A percentile compares a stretch with the other conserved stretches of the same genome.
Evolutionary conservation across 2,888 invertebrate genomes (phyloP).

Genomic region (Tinea semifulvella): DNA sequence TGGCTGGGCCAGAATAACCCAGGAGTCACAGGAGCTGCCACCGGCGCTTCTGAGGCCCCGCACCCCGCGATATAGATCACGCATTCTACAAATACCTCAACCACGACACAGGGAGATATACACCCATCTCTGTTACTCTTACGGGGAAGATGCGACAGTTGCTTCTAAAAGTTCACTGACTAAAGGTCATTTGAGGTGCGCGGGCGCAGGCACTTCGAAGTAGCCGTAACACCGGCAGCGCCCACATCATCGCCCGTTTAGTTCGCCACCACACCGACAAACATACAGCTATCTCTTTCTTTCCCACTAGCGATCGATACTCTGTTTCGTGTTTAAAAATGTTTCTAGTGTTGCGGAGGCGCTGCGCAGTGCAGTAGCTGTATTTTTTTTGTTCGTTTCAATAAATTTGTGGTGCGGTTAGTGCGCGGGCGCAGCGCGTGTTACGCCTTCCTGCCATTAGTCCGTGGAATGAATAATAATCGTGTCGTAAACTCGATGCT

Average conservation of each 20-base stretch:
- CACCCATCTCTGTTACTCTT: constrained; percentile 14
- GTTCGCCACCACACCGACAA: constrained; percentile 37
- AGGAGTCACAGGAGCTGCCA: constrained; percentile 68
- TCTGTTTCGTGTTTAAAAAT: constrained; percentile 59
- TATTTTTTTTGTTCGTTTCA: constrained; percentile 58
- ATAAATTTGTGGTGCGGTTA: constrained; percentile 65
- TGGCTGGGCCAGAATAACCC: constrained; percentile 69
- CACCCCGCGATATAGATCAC: constrained; percentile 63
- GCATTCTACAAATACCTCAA: constrained; percentile 66
- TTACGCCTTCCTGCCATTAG: constrained; percentile 66
- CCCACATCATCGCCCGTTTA: constrained; percentile 61
- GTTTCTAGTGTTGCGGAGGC: constrained; percentile 65
- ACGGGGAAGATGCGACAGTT: constrained; percentile 50
- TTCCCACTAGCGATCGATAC: constrained; percentile 24
- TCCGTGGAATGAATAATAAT: constrained; percentile 57
- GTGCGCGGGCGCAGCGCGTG: constrained; percentile 58
- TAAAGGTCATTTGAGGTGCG: constrained; percentile 62
- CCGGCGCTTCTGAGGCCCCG: constrained; percentile 49
- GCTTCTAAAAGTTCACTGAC: constrained; percentile 66
- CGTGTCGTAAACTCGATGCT: constrained; percentile 51
- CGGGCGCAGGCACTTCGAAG: constrained; percentile 59
- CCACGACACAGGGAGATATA: constrained; percentile 49
- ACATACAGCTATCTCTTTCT: constrained; percentile 36
- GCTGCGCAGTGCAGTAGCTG: constrained; percentile 65
- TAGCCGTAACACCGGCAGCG: constrained; percentile 66